A percentile compares a stretch with the other conserved stretches of the same genome.
phyloP scores from a whole-genome alignment of 2,113 vertebrate species.

The Entomyzon cyanotis region DNA sequence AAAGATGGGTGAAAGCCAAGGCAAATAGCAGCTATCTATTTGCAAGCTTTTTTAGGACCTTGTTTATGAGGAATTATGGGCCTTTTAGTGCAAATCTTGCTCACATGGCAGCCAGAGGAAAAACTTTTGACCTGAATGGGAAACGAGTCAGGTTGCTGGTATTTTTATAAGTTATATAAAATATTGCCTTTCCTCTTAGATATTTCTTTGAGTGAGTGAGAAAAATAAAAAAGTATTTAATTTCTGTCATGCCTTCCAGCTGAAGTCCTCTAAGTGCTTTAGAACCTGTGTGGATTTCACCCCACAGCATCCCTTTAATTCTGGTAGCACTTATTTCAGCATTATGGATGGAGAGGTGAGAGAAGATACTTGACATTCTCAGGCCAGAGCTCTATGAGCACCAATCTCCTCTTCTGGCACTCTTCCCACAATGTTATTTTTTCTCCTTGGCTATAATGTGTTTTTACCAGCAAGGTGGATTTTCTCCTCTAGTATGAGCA shows the following conservation, averaged over 20 bases:
- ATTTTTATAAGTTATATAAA: background rate
- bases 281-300: background rate
- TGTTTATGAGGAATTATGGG: background rate
- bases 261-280: background rate
- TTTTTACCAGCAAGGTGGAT: background rate
- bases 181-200: background rate
- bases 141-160: background rate
- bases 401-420: background rate
- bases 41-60: background rate
- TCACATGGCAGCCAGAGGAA: background rate
- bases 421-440: background rate
- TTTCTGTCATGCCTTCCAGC: background rate
- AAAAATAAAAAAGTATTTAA: conserved; percentile 16
- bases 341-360: background rate
- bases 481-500: background rate
- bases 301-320: background rate
- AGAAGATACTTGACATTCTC: background rate
- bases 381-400: background rate
- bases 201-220: background rate
- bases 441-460: background rate
- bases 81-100: background rate
- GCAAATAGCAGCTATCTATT: background rate
- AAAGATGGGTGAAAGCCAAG: background rate
- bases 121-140: background rate
- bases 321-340: background rate